phyloP scores from a whole-genome alignment of 2,797 vertebrate genomes.

The Tamandua tetradactyla region DNA sequence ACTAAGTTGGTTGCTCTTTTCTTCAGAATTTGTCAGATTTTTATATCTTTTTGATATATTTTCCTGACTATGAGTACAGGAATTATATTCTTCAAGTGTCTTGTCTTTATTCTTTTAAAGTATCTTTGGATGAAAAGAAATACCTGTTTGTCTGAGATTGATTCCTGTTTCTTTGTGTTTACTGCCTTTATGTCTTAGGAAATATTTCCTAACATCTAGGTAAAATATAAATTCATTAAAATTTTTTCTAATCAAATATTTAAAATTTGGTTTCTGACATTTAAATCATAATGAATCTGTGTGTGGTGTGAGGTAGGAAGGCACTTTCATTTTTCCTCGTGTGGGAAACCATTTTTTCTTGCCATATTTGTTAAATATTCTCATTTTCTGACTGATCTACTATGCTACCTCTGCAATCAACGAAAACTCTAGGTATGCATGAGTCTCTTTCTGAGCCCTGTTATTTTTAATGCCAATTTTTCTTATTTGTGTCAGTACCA shows the following conservation, averaged over 20 bases:
- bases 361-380: no score
- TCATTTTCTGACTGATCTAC: background rate
- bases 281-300: background rate
- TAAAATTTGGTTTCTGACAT: background rate
- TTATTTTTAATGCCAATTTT: background rate
- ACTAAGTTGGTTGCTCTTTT: background rate
- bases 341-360: background rate
- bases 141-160: background rate
- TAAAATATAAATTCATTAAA: background rate
- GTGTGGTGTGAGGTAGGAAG: background rate
- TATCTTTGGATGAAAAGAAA: background rate
- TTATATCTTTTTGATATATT: background rate
- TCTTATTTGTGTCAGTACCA: background rate
- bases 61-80: background rate
- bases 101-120: background rate
- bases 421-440: background rate
- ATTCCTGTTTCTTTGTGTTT: background rate
- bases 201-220: background rate
- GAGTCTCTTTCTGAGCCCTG: background rate
- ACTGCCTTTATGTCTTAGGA: background rate
- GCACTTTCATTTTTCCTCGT: background rate
- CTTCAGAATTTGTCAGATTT: background rate
- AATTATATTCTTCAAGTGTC: background rate
- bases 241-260: background rate
- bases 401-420: no score